Base-by-base conservation (phyloP, 1,140 invertebrate species). In the Tetranychus cinnabarinus region DNA sequence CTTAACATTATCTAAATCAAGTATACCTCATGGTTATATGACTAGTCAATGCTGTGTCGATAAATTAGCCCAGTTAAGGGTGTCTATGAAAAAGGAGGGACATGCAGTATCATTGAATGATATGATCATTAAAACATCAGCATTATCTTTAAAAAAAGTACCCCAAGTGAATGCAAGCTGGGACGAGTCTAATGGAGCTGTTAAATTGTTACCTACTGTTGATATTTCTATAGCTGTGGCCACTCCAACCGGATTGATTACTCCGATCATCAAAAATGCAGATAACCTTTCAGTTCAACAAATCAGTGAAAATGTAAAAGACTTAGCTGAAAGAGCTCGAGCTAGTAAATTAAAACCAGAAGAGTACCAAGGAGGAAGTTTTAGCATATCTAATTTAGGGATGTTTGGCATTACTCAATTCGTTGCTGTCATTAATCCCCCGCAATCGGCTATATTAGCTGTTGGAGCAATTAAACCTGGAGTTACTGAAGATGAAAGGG, bases 371-470 rank as follows among this genome's bases (percentile, higher is more conserved):
- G 80, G 80, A 50, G 69, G 73, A 35, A 67, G 71, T 23, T 78
- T 74, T 60, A 78, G 77, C 64, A 76, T 72, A 58, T 74, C 73
- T 8, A 76, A 76, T 68, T 64, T 76, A n/a, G 74, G 74, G 34
- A 75, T 76, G 74, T 74, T 70, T 66, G 75, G 74, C 45, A 80
- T 89, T 33, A 81, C 80, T 62, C 79, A 82, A 68, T 91, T 92
- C 71, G 81, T 79, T 68, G 87, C 87, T 7, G 88, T 93, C 61
- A 86, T 93, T 63, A 91, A 91, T 73, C 88, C 88, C 36, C 88
- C 88, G 33, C 88, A 92, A 62, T 61, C 66, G 2, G 82, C 83
- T 63, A 91, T 91, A 71, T 72, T 96, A 45, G 90, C 89, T 4
- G 78, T 87, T 63, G 88, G 88, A 52, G 76, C 79, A 8, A 77